Conservation (phyloP, 2,113 vertebrate species). For the Grammomys dolichurus region DNA sequence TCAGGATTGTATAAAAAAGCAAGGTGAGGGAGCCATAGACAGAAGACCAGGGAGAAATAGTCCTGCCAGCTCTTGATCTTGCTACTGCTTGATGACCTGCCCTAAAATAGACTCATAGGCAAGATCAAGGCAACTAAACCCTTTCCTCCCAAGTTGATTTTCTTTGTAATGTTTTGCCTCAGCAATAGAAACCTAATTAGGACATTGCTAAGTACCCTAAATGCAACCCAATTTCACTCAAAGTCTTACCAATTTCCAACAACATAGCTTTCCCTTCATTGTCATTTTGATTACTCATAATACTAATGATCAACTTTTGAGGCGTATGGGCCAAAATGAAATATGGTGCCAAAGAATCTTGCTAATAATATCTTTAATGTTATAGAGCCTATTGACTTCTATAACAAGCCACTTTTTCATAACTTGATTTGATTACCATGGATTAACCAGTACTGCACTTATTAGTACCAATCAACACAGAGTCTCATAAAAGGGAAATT, state of each 20-base stretch:
- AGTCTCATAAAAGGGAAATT: neutral
- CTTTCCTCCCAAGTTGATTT: neutral
- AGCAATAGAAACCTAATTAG: neutral
- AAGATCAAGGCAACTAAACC: neutral
- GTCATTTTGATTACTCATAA: slow-evolving; percentile 9
- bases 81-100: neutral
- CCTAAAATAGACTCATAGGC: neutral
- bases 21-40: no score
- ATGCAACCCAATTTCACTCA: neutral
- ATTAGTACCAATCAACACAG: neutral
- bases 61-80: neutral
- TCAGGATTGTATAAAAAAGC: neutral
- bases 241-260: neutral
- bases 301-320: neutral
- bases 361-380: neutral
- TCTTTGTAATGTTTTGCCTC: neutral
- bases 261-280: neutral
- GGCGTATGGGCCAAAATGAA: neutral
- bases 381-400: neutral
- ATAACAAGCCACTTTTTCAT: neutral
- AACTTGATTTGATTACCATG: neutral
- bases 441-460: neutral
- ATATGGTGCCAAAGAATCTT: neutral
- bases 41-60: no score
- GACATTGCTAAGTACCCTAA: neutral